phyloP scores from a whole-genome alignment of 2,113 vertebrate species.

The Ciconia maguari region DNA sequence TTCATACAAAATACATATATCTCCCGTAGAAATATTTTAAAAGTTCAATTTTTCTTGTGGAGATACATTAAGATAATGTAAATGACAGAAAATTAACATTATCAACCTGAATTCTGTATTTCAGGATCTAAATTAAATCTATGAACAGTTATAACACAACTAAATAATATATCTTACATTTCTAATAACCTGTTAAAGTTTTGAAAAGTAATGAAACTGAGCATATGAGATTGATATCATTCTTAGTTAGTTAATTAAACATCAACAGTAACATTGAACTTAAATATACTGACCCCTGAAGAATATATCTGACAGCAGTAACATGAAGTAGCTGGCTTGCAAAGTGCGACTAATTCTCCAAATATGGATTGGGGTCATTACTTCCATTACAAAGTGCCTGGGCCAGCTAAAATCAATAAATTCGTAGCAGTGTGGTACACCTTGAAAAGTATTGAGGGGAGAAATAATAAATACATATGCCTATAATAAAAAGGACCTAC shows the following conservation, averaged over 20 bases:
- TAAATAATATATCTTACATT: constrained; percentile 39
- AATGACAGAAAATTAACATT: constrained; percentile 75
- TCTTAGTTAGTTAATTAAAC: constrained; percentile 69
- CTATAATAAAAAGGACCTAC: neutral
- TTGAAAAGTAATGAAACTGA: constrained; percentile 64
- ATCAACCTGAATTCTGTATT: constrained; percentile 62
- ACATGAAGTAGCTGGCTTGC: constrained; percentile 1
- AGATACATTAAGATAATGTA: constrained; percentile 41
- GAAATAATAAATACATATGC: neutral
- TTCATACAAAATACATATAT: neutral
- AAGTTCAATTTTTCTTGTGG: constrained; percentile 57
- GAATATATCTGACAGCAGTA: neutral
- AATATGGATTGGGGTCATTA: neutral
- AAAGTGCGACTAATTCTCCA: neutral
- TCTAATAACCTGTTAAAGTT: constrained; percentile 43
- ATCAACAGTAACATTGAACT: constrained; percentile 1
- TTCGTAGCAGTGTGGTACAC: neutral
- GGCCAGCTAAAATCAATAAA: neutral
- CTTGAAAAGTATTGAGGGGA: neutral
- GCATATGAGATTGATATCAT: constrained; percentile 57
- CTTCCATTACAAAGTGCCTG: neutral
- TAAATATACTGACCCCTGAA: neutral
- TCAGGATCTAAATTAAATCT: constrained; percentile 52
- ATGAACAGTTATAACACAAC: constrained; percentile 36
- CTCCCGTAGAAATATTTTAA: constrained; percentile 49